Base-by-base conservation (phyloP, 2,797 vertebrate species). In the Muscicapa striata region DNA sequence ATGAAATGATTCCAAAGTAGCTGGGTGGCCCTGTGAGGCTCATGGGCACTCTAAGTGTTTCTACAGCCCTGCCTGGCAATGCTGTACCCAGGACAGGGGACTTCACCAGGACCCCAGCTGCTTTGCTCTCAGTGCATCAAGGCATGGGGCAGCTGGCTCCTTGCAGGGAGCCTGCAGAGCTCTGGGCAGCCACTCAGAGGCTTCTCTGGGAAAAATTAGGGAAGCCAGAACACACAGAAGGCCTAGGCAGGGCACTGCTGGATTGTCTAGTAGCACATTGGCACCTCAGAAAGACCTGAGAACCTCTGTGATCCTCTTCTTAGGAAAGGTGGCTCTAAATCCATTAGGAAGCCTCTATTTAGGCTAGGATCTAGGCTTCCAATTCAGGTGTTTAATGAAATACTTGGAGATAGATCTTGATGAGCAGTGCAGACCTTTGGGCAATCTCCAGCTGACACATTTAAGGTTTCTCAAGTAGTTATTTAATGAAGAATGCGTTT, bases 401-500 rank as follows among this genome's bases (percentile, higher is more conserved):
- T 66, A 38, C 38, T 45, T 85, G 72, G 43, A 85, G 52, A 36
- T 14, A 45, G 30, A 58, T 68, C 46, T 41, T 77, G 36, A 30
- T 51, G 77, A 83, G 40, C 3, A 1, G 52, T 8, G 46, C 68
- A 90, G 77, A 68, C 45, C 45, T 91, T 57, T 27, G 52, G 57
- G 61, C 74, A 59, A 57, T 63, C 40, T 92, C 48, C 1, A 3
- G n/a, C 32, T 85, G 85, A 90, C 54, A 57, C 57, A 19, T 61
- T 85, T 36, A 57, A 74, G 19, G 74, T 94, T 91, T 91, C 54
- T 89, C n/a, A 75, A 68, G 54, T 77, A 81, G 10, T 87, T 73
- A 43, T 21, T 87, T 90, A 90, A 94, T 54, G 61, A 84, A 70
- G 85, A 95, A 27, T 36, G 55, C 62, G 52, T 87, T 90, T 94